Evolutionary conservation across 2,113 vertebrate genomes (phyloP).

Genomic region (Pterocles gutturalis): DNA sequence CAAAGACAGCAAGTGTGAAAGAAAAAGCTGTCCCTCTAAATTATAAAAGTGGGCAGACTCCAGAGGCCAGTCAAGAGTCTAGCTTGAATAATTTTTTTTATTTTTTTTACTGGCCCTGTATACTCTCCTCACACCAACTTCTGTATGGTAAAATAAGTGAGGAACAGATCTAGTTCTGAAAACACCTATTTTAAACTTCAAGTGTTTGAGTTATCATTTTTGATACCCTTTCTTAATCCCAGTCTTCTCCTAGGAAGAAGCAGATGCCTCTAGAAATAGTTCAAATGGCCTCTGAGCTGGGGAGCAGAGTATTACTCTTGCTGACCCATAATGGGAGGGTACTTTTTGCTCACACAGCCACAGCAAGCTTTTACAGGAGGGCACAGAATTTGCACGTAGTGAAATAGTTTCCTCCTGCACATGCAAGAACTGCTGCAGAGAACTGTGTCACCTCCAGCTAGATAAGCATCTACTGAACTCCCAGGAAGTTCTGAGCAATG

Average conservation of each 20-base stretch:
- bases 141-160: background rate
- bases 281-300: background rate
- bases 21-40: background rate
- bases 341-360: background rate
- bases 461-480: background rate
- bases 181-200: background rate
- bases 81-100: background rate
- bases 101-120: background rate
- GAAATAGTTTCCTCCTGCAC: too few species aligned
- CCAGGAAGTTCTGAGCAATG: background rate
- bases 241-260: background rate
- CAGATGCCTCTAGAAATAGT: background rate
- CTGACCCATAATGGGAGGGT: background rate
- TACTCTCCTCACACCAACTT: background rate
- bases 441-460: background rate
- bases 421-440: too few species aligned
- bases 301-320: background rate
- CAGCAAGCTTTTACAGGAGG: background rate
- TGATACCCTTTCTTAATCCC: background rate
- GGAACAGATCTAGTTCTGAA: background rate
- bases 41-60: background rate
- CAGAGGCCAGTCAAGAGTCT: background rate
- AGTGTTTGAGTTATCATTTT: background rate
- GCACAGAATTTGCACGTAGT: too few species aligned
- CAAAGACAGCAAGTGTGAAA: background rate